A percentile compares a stretch with the other conserved stretches of the same genome.
Evolutionary conservation across 2,888 invertebrate species (phyloP).

Genomic region (Ypsolopha scabrella): DNA sequence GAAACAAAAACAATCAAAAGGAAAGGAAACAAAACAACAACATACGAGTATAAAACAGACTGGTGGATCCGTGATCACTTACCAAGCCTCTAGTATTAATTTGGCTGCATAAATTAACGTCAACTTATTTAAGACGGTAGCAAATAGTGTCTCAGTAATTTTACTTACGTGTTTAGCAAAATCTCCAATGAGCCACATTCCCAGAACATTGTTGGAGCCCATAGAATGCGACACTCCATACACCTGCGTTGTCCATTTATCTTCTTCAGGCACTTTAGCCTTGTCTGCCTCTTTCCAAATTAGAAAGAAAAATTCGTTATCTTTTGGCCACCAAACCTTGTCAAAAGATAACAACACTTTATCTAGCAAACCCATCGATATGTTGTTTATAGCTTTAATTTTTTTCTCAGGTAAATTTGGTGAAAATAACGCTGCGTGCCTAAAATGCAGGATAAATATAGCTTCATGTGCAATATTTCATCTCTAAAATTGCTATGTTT

Average conservation of each 20-base stretch:
- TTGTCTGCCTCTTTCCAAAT: constrained; percentile 29
- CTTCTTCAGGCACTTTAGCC: background rate
- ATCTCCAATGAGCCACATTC: constrained; percentile 3
- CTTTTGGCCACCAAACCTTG: constrained; percentile 69
- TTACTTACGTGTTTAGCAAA: constrained; percentile 3
- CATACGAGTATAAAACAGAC: no score
- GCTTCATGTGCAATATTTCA: no score
- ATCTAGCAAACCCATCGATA: constrained; percentile 71
- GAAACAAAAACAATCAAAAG: no score
- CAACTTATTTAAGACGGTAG: no score
- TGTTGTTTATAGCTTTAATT: constrained; percentile 53
- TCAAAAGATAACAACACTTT: constrained; percentile 75
- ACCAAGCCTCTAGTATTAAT: no score
- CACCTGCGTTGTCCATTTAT: constrained; percentile 4
- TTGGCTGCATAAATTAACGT: no score
- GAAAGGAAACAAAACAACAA: no score
- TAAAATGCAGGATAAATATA: no score
- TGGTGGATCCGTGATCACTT: no score
- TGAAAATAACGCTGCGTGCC: constrained; percentile 47
- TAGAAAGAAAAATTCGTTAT: constrained; percentile 27
- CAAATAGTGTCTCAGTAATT: no score
- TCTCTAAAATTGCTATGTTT: no score
- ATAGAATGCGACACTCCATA: background rate
- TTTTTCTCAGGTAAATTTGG: constrained; percentile 61
- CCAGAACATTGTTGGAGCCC: constrained; percentile 7